These are phyloP conservation scores for Heterodera filipjevi DNA, from an alignment of 2,888 invertebrate genomes.

Conservation along the genomic window DNA sequence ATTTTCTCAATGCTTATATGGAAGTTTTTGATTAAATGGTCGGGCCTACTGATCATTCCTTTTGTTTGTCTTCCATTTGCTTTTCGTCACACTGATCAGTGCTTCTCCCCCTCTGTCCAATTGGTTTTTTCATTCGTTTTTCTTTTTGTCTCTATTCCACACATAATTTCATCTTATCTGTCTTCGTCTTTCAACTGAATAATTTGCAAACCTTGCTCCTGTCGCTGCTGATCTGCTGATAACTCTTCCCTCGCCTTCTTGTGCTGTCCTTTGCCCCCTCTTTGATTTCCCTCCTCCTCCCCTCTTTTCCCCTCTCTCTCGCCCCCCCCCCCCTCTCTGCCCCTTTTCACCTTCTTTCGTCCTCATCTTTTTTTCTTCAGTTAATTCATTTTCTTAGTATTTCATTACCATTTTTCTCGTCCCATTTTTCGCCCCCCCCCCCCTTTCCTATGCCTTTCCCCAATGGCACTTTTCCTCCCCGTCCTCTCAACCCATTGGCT, in stretches of 20 bases:
- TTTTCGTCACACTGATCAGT: not conserved
- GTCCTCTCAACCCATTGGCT: not conserved
- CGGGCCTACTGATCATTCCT: not conserved
- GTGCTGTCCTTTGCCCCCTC: not conserved
- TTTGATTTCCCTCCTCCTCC: not conserved
- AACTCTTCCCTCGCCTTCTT: not conserved
- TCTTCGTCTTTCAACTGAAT: not conserved
- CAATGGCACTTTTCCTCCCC: not conserved
- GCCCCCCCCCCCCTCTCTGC: not conserved
- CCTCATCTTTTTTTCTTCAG: no score
- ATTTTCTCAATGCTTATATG: no score
- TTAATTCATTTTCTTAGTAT: not conserved
- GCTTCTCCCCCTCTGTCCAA: not conserved
- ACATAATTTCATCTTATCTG: not conserved
- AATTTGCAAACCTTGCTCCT: constrained; percentile 1
- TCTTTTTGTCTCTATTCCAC: not conserved
- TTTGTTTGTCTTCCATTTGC: not conserved
- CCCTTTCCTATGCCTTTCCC: not conserved
- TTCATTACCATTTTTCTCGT: not conserved
- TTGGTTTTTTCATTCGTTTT: constrained; percentile 4
- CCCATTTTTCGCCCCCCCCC: not conserved
- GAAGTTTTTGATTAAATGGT: not conserved
- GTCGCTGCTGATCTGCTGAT: not conserved
- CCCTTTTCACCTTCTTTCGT: no score
- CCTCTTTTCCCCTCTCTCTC: not conserved